phyloP scores from a whole-genome alignment of 2,888 invertebrate species.

The Coleophora flavipennella region DNA sequence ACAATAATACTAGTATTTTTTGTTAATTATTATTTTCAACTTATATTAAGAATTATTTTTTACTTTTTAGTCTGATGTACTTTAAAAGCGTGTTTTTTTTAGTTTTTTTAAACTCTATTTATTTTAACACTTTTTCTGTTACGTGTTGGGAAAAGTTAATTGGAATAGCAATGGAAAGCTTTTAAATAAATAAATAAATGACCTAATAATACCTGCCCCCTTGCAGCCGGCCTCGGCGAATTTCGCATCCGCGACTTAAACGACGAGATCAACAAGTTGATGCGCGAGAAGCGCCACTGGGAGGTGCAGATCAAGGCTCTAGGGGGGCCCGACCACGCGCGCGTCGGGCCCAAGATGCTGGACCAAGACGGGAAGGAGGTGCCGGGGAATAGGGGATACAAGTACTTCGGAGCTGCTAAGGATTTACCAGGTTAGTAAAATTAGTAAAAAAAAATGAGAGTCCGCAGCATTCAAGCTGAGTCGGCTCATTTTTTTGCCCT shows the following conservation, averaged over 20 bases:
- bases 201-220: constrained; percentile 1
- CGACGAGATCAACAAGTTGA: constrained; percentile 98
- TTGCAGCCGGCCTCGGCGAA: constrained; percentile 95
- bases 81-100: too few species aligned
- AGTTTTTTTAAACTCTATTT: too few species aligned
- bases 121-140: too few species aligned
- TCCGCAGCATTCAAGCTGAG: not conserved
- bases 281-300: constrained; percentile 98
- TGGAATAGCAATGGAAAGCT: too few species aligned
- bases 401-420: constrained; percentile 98
- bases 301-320: constrained; percentile 96
- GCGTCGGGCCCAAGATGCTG: constrained; percentile 93
- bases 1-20: too few species aligned
- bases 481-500: not conserved
- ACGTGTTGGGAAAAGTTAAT: too few species aligned
- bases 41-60: too few species aligned
- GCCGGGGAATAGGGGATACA: constrained; percentile 97
- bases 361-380: constrained; percentile 97
- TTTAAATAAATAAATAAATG: not conserved
- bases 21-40: too few species aligned
- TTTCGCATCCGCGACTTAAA: constrained; percentile 98
- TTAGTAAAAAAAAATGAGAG: not conserved
- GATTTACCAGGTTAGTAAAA: constrained; percentile 86
- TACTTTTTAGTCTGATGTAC: too few species aligned
- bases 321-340: constrained; percentile 94